Base-by-base conservation (phyloP, 2,797 vertebrate species). In the Anabas testudineus region DNA sequence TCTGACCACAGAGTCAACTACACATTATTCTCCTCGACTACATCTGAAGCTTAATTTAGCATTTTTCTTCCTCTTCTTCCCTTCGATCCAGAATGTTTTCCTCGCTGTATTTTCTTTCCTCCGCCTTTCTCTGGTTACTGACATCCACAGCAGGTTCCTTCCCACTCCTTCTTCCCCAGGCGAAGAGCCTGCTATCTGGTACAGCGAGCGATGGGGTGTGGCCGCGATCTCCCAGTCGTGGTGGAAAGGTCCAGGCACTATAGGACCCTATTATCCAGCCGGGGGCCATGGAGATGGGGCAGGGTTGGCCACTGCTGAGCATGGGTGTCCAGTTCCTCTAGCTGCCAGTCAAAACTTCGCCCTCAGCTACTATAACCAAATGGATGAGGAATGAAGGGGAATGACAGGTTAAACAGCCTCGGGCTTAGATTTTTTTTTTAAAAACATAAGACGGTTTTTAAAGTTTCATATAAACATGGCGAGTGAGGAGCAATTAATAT, bases 271-370 rank as follows among this genome's bases (percentile, higher is more conserved):
- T 83, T 90, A 87, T 86, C 88, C 75, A 81, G 89, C 91, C 84
- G 73, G 80, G 88, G 87, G 92, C 85, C 85, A 87, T 63, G 53
- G 75, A 92, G 88, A 92, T 85, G 78, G 83, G 89, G 79, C 87
- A 90, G 83, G 81, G 83, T 86, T 79, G 87, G 83, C 89, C 90
- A 87, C 92, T 78, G 82, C 87, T 87, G 90, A 86, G 87, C 71
- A 60, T 2, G 87, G 88, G 93, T 94, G 91, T 94, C 86, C 66
- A 64, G 87, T 94, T 94, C 90, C 92, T 84, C 74, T 51, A 81
- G 80, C 90, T 91, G 94, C 91, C 94, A 91, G 86, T 94, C 93
- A 93, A 89, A 89, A 86, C 74, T 77, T 87, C 58, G 75, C 91
- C 88, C 76, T 86, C 76, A 92, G 92, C 90, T 85, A 90, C 80